phyloP scores from a whole-genome alignment of 2,888 invertebrate genomes.

The Stenichneumon culpator region DNA sequence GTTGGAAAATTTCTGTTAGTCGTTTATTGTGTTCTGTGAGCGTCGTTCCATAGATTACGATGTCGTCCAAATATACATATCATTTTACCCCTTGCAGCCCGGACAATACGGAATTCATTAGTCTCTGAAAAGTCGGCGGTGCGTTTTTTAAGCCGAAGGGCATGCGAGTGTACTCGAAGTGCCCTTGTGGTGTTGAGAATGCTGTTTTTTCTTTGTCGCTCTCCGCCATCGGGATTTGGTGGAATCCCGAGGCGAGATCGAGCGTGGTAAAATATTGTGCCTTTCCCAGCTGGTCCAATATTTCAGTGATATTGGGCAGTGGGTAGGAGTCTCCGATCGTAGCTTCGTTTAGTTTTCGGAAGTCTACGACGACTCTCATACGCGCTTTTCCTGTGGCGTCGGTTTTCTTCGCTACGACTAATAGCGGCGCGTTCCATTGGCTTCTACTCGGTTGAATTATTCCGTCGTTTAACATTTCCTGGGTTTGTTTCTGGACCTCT shows the following conservation, averaged over 20 bases:
- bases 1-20: slow-evolving; percentile 30
- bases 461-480: too few species aligned
- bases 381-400: slow-evolving; percentile 11
- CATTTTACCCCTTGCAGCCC: slow-evolving; percentile 44
- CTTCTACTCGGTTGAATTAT: background rate
- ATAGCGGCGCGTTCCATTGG: background rate
- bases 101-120: slow-evolving; percentile 43
- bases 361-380: slow-evolving; percentile 37
- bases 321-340: slow-evolving; percentile 8
- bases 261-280: slow-evolving; percentile 41
- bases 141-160: slow-evolving; percentile 15
- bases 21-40: slow-evolving; percentile 38
- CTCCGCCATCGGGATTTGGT: too few species aligned
- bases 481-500: too few species aligned
- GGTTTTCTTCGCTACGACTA: slow-evolving; percentile 5
- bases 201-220: slow-evolving; percentile 30
- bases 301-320: slow-evolving; percentile 20
- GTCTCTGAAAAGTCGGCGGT: slow-evolving; percentile 43
- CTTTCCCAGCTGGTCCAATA: slow-evolving; percentile 37
- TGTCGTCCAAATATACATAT: slow-evolving; percentile 57
- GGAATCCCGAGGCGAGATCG: slow-evolving; percentile 23
- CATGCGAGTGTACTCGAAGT: slow-evolving; percentile 39
- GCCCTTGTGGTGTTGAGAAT: background rate
- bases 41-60: slow-evolving; percentile 31
- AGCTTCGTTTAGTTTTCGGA: slow-evolving; percentile 39